Evolutionary conservation across 2,888 invertebrate genomes (phyloP).

Genomic region (Caenorhabditis panamensis): DNA sequence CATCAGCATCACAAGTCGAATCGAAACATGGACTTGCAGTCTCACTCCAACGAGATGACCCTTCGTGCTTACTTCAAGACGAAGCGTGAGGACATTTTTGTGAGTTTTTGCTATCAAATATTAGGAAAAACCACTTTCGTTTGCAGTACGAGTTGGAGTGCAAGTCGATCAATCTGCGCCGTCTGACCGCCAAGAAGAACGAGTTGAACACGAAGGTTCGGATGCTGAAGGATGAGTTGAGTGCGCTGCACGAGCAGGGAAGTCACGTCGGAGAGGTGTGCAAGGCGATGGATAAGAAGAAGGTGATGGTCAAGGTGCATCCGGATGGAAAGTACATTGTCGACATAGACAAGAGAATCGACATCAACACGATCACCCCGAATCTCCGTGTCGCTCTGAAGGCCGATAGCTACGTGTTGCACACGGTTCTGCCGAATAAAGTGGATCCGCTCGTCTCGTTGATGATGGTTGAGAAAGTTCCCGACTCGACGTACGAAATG

Average conservation of each 20-base stretch:
- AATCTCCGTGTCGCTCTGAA: slow-evolving; percentile 97
- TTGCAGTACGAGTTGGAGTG: slow-evolving; percentile 91
- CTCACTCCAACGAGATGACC: too few relatives aligned
- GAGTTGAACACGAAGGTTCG: slow-evolving; percentile 99
- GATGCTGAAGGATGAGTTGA: slow-evolving; percentile 96
- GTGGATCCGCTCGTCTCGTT: slow-evolving; percentile 97
- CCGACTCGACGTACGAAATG: slow-evolving; percentile 99
- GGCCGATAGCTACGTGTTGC: slow-evolving; percentile 97
- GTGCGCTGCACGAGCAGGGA: slow-evolving; percentile 95
- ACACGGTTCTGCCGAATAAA: slow-evolving; percentile 98
- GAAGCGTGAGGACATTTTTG: background rate
- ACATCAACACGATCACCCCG: slow-evolving; percentile 96
- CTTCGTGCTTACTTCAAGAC: background rate
- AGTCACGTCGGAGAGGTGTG: slow-evolving; percentile 99
- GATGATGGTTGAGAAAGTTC: slow-evolving; percentile 99
- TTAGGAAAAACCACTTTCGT: background rate
- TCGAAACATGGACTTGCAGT: too few relatives aligned
- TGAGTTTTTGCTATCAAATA: background rate
- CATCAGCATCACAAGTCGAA: too few relatives aligned
- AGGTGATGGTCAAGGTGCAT: slow-evolving; percentile 98
- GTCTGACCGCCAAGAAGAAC: slow-evolving; percentile 97
- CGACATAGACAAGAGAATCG: slow-evolving; percentile 98
- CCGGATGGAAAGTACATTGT: slow-evolving; percentile 99
- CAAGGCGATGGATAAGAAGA: slow-evolving; percentile 99
- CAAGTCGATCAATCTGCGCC: slow-evolving; percentile 95